These are phyloP conservation scores for Acomys russatus DNA, from an alignment of 2,797 vertebrate species.

Conservation along the genomic window DNA sequence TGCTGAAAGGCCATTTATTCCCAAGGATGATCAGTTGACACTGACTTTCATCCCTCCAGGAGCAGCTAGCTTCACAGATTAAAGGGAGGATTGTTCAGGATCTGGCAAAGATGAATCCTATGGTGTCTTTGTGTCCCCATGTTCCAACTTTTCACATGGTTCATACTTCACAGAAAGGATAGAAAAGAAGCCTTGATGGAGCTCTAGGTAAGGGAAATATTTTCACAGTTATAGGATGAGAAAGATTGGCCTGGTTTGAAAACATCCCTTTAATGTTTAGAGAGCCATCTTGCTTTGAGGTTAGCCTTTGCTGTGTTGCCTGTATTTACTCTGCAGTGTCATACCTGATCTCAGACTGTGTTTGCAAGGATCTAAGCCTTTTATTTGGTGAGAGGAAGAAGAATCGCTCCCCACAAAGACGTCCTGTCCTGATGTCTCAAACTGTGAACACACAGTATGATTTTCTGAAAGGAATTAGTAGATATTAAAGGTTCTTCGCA, in stretches of 20 bases:
- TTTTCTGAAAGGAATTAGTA: background rate
- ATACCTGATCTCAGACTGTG: background rate
- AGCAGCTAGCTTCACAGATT: slow-evolving; percentile 20
- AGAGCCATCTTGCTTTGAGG: slow-evolving; percentile 5
- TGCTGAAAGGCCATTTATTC: slow-evolving; percentile 62
- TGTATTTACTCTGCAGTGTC: background rate
- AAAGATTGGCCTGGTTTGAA: slow-evolving; percentile 3
- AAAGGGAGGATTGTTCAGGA: slow-evolving; percentile 27
- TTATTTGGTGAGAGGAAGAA: background rate
- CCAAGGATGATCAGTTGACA: slow-evolving; percentile 46
- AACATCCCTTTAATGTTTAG: slow-evolving; percentile 36
- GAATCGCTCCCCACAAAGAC: background rate
- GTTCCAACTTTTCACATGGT: slow-evolving; percentile 20
- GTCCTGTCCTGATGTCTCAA: background rate
- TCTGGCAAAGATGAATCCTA: slow-evolving; percentile 38
- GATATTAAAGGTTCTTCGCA: background rate
- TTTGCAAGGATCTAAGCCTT: background rate
- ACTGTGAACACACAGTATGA: background rate
- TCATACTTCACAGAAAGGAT: background rate
- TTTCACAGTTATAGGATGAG: slow-evolving; percentile 45
- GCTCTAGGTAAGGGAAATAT: background rate
- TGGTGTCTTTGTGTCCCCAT: slow-evolving; percentile 48
- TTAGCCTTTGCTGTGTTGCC: background rate
- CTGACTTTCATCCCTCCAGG: slow-evolving; percentile 56
- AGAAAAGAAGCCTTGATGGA: slow-evolving; percentile 5